Base-by-base conservation (phyloP, 2,113 vertebrate species). In the Acanthisitta chloris region DNA sequence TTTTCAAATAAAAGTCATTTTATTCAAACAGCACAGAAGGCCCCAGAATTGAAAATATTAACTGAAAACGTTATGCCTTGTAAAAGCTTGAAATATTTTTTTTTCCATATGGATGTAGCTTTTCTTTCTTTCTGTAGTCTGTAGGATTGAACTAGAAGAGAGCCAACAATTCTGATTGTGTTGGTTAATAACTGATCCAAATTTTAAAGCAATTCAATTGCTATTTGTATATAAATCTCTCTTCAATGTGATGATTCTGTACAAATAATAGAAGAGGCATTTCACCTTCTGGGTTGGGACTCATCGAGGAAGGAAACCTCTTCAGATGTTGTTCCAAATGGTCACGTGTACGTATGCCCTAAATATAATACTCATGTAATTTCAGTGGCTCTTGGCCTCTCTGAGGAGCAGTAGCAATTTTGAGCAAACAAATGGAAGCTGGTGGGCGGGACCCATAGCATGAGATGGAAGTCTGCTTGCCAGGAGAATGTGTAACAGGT, bases 261-360 rank as follows among this genome's bases (percentile, higher is more conserved):
- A 51, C 4, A 71, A 81, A 71, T 48, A 78, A 42, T 28, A 45
- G 24, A 79, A 52, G 4, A 65, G 10, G 9, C 5, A 28, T 52
- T 83, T 93, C 17, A 43, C 3, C 4, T n/a, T 36, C 54, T 70
- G 6, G 38, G 8, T 69, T 87, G 11, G 16, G 43, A 42, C 25
- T 66, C 23, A 38, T 2, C 8, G 33, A 62, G 40, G 21, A 79
- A 91, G 42, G 8, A 79, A 79, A 11, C 2, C 5, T 59, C 69
- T 90, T 61, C 12, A 34, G 14, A n/a, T 43, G 15, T 36, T 72
- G 12, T 14, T 91, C 20, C 42, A 51, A 59, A 69, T 81, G 14
- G 29, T 74, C 4, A 21, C 0, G 0, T 55, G 8, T 48, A 66
- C 1, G 0, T 10, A 25, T 61, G 11, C 26, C 11, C 8, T 65